Conservation (phyloP, 2,113 vertebrate species). For the Solenodon paradoxus region DNA sequence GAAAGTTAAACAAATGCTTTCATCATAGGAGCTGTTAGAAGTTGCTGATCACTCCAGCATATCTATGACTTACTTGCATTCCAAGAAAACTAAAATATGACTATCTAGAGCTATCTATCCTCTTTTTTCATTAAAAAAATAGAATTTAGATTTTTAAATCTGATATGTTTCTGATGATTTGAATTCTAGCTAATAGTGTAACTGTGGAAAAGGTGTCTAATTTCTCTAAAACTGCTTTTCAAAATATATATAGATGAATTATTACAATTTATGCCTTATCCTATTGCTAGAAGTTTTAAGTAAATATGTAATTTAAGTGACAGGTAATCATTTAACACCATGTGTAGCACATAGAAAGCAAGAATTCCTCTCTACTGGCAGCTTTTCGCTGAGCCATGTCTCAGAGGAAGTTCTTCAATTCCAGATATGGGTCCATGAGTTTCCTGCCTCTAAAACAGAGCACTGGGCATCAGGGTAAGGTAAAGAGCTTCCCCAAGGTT, state of each 20-base stretch:
- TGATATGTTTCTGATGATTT: neutral
- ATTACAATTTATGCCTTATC: neutral
- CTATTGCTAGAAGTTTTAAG: neutral
- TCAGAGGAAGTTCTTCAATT: too few species aligned
- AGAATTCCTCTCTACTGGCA: too few species aligned
- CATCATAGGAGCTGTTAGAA: neutral
- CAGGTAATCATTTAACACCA: neutral
- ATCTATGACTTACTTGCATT: neutral
- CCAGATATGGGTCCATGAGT: too few species aligned
- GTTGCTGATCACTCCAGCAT: neutral
- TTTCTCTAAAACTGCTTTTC: neutral
- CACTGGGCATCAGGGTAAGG: too few species aligned
- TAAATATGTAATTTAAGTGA: neutral
- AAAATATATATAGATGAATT: neutral
- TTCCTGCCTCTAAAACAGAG: too few species aligned
- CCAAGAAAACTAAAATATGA: neutral
- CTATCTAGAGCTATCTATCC: neutral
- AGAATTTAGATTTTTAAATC: neutral
- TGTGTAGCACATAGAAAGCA: neutral
- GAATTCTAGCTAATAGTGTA: neutral
- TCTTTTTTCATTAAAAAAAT: neutral
- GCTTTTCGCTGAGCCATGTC: too few species aligned
- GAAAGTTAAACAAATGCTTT: neutral
- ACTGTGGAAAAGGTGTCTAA: neutral
- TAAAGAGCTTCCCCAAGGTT: too few species aligned